phyloP scores from a whole-genome alignment of 2,888 invertebrate genomes.

The Philaethria dido region DNA sequence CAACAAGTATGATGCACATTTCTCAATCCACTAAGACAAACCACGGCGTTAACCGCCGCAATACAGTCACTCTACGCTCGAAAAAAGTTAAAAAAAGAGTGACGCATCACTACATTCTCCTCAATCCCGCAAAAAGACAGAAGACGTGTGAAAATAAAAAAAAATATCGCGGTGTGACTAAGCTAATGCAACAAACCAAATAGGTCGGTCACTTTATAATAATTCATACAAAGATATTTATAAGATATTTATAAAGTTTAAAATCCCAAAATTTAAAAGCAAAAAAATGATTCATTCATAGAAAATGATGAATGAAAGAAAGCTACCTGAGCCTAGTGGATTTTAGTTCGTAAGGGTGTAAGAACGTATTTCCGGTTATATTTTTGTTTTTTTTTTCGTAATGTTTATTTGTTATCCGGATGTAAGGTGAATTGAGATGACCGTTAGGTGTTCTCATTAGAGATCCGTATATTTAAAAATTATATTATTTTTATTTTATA shows the following conservation, averaged over 20 bases:
- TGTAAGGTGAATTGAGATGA: conserved; percentile 68
- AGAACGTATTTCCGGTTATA: conserved; percentile 59
- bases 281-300: conserved; percentile 69
- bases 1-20: too few relatives aligned
- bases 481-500: not conserved
- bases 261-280: conserved; percentile 34
- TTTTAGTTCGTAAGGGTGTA: conserved; percentile 50
- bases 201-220: not conserved
- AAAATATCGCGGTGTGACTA: conserved; percentile 41
- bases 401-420: conserved; percentile 61
- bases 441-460: conserved; percentile 68
- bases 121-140: not conserved
- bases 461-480: conserved; percentile 29
- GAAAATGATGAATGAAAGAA: conserved; percentile 58
- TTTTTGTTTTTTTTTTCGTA: conserved; percentile 51
- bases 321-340: conserved; percentile 63
- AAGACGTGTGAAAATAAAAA: conserved; percentile 13
- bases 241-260: not conserved
- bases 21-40: too few relatives aligned
- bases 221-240: not conserved
- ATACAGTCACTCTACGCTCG: too few relatives aligned
- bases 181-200: conserved; percentile 10
- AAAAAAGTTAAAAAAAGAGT: not conserved
- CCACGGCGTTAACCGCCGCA: too few relatives aligned
- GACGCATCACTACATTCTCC: not conserved